Percentiles rank a stretch among this genome's conserved stretches.
These are phyloP conservation scores for Thinocorus orbignyianus DNA, from an alignment of 2,113 vertebrate genomes.

Conservation along the genomic window DNA sequence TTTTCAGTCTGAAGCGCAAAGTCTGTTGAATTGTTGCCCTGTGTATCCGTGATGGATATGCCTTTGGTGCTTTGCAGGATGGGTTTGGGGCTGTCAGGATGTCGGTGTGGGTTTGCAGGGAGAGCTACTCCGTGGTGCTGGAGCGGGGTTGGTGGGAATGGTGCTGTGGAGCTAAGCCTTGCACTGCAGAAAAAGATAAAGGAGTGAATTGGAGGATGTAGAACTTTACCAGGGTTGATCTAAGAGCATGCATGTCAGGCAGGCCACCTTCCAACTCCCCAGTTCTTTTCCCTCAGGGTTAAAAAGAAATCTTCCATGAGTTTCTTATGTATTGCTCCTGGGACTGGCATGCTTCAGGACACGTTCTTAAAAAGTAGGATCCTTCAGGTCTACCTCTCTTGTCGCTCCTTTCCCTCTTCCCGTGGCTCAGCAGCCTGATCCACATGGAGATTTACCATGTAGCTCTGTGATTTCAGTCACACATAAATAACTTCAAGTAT, in stretches of 20 bases:
- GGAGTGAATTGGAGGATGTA: neutral
- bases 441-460: accelerated
- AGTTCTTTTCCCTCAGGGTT: neutral
- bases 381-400: accelerated
- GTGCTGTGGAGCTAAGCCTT: neutral
- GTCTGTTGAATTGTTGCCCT: neutral
- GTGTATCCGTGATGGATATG: accelerated
- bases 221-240: neutral
- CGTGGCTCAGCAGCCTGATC: neutral
- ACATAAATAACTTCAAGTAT: accelerated
- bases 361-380: neutral
- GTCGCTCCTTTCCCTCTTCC: neutral
- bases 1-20: no score
- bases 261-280: neutral
- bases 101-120: neutral
- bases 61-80: accelerated
- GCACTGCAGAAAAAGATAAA: neutral
- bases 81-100: neutral
- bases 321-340: neutral
- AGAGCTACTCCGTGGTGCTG: neutral
- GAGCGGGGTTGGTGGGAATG: accelerated
- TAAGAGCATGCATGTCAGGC: neutral
- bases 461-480: neutral
- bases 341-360: accelerated
- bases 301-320: accelerated